Percentiles rank a stretch among this genome's conserved stretches.
Conservation (phyloP, 2,113 vertebrate species). For the Cololabis saira region DNA sequence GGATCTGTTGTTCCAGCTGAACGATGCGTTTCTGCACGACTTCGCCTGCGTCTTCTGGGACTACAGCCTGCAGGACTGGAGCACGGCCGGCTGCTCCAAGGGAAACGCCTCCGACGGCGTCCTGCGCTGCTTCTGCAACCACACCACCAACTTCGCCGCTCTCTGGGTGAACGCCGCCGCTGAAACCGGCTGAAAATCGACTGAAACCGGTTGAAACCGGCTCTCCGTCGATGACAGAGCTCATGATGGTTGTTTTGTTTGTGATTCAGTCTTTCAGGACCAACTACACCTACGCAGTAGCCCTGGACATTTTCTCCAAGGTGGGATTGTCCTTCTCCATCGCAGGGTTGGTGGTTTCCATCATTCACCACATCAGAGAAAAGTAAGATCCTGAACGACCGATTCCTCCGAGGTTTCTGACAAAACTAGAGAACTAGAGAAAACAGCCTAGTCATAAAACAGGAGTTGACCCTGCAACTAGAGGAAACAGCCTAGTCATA, state of each 20-base stretch:
- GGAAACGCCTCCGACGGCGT: neutral
- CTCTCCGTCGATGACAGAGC: too few species aligned
- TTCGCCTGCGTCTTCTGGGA: constrained; percentile 82
- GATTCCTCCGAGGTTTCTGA: too few species aligned
- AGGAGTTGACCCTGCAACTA: too few species aligned
- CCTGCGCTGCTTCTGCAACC: constrained; percentile 75
- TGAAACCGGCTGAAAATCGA: too few species aligned
- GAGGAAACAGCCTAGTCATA: too few species aligned
- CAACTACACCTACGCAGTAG: constrained; percentile 43
- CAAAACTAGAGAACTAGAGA: too few species aligned
- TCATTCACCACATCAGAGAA: constrained; percentile 55
- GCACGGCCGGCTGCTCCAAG: constrained; percentile 71
- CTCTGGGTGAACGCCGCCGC: constrained; percentile 78
- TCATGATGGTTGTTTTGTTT: neutral
- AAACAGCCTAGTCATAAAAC: too few species aligned
- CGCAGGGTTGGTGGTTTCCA: constrained; percentile 56
- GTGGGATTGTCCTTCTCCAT: constrained; percentile 64
- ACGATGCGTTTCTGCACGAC: constrained; percentile 32
- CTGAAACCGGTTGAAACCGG: too few species aligned
- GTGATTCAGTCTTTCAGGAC: constrained; percentile 56
- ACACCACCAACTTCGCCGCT: constrained; percentile 82
- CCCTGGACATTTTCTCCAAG: constrained; percentile 47
- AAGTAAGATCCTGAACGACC: constrained; percentile 39
- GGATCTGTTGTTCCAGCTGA: constrained; percentile 35
- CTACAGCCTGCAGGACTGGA: constrained; percentile 67